phyloP scores from a whole-genome alignment of 64 coral and sea anemone species.

The Dendronephthya gigantea region DNA sequence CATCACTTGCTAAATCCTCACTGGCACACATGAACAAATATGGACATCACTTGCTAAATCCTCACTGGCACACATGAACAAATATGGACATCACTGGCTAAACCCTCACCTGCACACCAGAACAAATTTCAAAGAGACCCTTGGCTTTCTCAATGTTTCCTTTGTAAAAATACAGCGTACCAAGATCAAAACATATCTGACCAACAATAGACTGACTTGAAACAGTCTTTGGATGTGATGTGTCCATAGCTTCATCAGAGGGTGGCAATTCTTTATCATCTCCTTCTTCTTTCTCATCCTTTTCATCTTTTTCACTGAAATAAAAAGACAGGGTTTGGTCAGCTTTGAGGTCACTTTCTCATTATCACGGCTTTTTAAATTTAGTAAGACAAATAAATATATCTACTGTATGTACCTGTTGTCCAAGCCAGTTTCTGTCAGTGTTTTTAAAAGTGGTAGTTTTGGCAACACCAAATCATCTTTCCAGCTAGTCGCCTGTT shows the following conservation, averaged over 20 bases:
- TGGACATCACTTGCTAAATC: too few species aligned
- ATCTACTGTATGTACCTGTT: background rate
- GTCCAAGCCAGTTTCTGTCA: background rate
- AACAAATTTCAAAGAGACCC: background rate
- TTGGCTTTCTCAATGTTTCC: conserved; percentile 7
- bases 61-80: too few species aligned
- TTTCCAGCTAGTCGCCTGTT: background rate
- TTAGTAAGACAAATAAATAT: too few species aligned
- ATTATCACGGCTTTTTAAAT: too few species aligned
- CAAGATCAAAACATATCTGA: conserved; percentile 11
- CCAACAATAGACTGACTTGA: background rate
- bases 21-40: too few species aligned
- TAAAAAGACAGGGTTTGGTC: too few species aligned
- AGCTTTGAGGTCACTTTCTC: too few species aligned
- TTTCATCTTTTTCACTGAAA: background rate
- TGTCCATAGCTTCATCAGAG: background rate
- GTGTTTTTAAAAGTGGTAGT: background rate
- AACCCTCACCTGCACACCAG: background rate
- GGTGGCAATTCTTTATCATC: background rate
- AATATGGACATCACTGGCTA: background rate
- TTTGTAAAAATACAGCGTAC: conserved; percentile 9
- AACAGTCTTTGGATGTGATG: background rate
- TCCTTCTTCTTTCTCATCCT: background rate
- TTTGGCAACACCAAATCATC: background rate
- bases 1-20: too few species aligned